phyloP scores from a whole-genome alignment of 2,888 invertebrate species.

The Notodonta dromedarius region DNA sequence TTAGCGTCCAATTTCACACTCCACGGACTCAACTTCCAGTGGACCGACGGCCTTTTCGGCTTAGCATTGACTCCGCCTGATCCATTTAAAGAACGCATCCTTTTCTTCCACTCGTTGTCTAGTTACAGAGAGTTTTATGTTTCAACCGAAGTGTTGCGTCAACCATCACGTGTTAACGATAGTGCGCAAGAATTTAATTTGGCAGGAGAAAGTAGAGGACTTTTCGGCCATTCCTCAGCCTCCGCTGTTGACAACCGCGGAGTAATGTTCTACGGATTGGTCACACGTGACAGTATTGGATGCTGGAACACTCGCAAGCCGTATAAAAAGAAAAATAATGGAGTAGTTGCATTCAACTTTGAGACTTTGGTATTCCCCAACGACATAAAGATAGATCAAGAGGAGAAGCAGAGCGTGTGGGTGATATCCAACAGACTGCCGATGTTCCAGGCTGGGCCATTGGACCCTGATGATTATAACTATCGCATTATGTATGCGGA shows the following conservation, averaged over 20 bases:
- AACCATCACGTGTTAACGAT: constrained; percentile 74
- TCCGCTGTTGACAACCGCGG: constrained; percentile 88
- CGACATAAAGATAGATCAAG: constrained; percentile 90
- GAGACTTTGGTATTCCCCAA: constrained; percentile 91
- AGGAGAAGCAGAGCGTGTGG: constrained; percentile 88
- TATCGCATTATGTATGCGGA: constrained; percentile 89
- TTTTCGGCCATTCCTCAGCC: constrained; percentile 88
- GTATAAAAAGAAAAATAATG: constrained; percentile 86
- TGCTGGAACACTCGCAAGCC: constrained; percentile 92
- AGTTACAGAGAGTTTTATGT: constrained; percentile 92
- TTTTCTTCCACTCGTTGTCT: constrained; percentile 93
- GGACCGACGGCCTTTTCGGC: constrained; percentile 93
- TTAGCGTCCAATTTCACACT: constrained; percentile 89
- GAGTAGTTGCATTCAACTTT: constrained; percentile 85
- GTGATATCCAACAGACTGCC: constrained; percentile 90
- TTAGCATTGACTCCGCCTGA: constrained; percentile 86
- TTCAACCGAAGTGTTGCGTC: constrained; percentile 85
- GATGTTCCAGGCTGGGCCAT: constrained; percentile 87
- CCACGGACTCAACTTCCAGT: constrained; percentile 90
- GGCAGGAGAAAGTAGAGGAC: constrained; percentile 82
- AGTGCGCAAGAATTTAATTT: constrained; percentile 66
- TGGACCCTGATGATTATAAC: constrained; percentile 87
- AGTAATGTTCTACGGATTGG: constrained; percentile 91
- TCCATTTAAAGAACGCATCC: constrained; percentile 81
- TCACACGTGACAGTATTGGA: constrained; percentile 89